Evolutionary conservation across 2,797 vertebrate genomes (phyloP).

Genomic region (Erpetoichthys calabaricus): DNA sequence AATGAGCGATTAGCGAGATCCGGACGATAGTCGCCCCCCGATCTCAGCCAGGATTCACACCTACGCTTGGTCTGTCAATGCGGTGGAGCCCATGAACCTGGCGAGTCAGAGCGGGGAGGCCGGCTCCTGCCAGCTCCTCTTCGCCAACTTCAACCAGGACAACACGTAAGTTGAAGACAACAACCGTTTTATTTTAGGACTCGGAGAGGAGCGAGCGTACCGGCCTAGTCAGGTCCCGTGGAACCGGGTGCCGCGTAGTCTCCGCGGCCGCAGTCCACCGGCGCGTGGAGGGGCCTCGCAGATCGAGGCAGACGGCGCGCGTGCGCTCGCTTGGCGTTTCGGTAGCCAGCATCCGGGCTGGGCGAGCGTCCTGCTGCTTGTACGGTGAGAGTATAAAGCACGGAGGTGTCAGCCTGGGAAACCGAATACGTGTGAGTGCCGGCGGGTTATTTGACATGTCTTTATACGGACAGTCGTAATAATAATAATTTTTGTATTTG

Average conservation of each 20-base stretch:
- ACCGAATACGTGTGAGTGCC: not conserved
- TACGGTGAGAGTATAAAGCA: no score
- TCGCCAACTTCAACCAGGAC: constrained; percentile 98
- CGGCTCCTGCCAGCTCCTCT: constrained; percentile 87
- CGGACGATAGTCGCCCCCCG: constrained; percentile 14
- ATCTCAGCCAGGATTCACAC: constrained; percentile 21
- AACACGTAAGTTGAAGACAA: constrained; percentile 71
- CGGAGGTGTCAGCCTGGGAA: no score
- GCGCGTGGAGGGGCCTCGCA: not conserved
- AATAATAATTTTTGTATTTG: no score
- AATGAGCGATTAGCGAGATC: constrained; percentile 9
- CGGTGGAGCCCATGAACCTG: constrained; percentile 78
- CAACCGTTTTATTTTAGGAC: not conserved
- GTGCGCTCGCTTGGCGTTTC: not conserved
- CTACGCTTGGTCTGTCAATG: constrained; percentile 33
- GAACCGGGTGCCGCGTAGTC: constrained; percentile 13
- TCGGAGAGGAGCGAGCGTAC: constrained; percentile 24
- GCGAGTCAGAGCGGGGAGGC: constrained; percentile 88
- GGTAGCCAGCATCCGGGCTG: no score
- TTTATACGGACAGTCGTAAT: not conserved
- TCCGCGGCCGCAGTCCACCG: not conserved
- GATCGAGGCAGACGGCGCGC: not conserved
- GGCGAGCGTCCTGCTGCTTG: no score
- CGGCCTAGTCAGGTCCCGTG: constrained; percentile 11
- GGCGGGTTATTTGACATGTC: not conserved